Percentiles rank a stretch among this genome's conserved stretches.
These are phyloP conservation scores for Acholoe squamosa DNA, from an alignment of 2,888 invertebrate species.

Conservation along the genomic window DNA sequence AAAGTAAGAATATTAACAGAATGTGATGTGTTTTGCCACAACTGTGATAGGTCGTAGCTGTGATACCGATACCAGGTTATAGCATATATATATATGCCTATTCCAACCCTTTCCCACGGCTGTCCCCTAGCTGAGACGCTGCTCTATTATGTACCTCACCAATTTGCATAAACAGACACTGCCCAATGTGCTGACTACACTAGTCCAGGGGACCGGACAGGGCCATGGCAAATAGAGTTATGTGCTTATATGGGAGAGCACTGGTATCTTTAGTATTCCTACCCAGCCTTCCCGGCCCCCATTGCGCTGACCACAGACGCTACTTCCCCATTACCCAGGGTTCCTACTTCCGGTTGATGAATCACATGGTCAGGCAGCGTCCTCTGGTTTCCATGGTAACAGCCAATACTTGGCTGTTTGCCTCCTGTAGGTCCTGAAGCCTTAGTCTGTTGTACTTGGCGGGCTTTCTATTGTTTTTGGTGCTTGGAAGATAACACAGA, in stretches of 20 bases:
- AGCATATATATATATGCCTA: too few relatives aligned
- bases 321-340: slow-evolving; percentile 10
- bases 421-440: neutral
- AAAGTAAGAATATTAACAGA: too few relatives aligned
- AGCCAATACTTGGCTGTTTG: neutral
- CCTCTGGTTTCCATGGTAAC: neutral
- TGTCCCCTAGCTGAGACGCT: neutral
- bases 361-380: neutral
- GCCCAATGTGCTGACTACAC: neutral
- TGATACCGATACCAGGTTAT: too few relatives aligned
- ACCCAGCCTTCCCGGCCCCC: neutral
- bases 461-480: too few relatives aligned
- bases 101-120: too few relatives aligned
- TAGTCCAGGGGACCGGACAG: neutral
- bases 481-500: too few relatives aligned
- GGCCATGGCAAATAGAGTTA: neutral
- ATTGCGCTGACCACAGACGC: slow-evolving; percentile 10
- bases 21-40: too few relatives aligned
- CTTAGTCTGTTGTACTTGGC: too few relatives aligned
- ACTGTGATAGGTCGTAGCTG: too few relatives aligned
- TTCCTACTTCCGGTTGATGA: neutral
- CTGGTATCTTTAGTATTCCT: neutral
- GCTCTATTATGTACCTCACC: neutral
- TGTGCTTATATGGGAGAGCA: slow-evolving; percentile 25
- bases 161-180: slow-evolving; percentile 21